Evolutionary conservation across 2,797 vertebrate species (phyloP), one percentile per base, ranked within the genome.

Genomic region (Dicrostonyx torquatus): DNA sequence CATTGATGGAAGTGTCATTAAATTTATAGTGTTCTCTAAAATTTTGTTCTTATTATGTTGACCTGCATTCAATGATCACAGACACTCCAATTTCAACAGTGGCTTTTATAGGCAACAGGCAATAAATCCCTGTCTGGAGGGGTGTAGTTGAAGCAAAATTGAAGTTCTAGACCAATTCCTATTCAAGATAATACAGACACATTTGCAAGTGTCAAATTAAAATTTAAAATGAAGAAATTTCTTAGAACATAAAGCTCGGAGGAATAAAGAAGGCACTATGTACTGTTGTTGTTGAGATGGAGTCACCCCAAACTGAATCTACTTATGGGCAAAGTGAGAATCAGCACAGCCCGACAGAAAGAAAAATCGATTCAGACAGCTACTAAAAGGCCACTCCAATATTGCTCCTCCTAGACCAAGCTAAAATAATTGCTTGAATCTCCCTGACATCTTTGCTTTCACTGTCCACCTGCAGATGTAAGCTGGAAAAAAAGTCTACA

Each of bases 381-480:
- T 94, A 85, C 72, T 45, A 90, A 53, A 91, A 95, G 94, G 87
- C 76, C 0, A 62, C 78, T 96, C 97, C 64, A 72, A 66, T 79
- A 92, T 34, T 37, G 31, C 73, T 94, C 24, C 40, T 96, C 96
- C 62, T 96, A 93, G 40, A 77, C 83, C 85, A 48, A 96, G 68
- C 24, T 53, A 97, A 98, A 98, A 94, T 75, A 66, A 95, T 83
- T 84, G 37, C 55, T 9, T 22, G 78, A 91, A 60, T 88, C 43
- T 90, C 77, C 53, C 75, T 94, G 62, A 50, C 68, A 96, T 95
- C 40, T 97, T 93, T 93, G 55, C 88, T 89, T 96, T 96, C 86
- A 73, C 40, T 93, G 48, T 66, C 12, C 4, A 62, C n/a, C 92
- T 96, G 11, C 68, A 96, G 72, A 70, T 29, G 3, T 75, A 89